Base-by-base conservation (phyloP, 2,113 vertebrate species). In the Vombatus ursinus region DNA sequence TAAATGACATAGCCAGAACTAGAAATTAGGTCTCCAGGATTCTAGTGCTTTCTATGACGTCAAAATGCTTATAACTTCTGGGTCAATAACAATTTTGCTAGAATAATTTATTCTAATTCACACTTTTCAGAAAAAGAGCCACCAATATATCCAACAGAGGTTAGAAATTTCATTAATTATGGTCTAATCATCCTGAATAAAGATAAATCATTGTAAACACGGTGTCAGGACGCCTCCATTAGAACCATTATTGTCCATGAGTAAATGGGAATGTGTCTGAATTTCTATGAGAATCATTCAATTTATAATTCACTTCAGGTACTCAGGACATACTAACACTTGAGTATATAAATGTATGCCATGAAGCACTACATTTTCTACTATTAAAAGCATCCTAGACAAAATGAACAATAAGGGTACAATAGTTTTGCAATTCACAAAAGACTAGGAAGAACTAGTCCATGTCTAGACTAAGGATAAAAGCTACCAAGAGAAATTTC, bases 1-100 rank as follows among this genome's bases (percentile, higher is more conserved):
- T 84, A 44, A 96, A 50, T 47, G 96, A 91, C n/a, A 84, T 84
- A 84, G 68, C n/a, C n/a, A 84, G 91, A 96, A 97, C 92, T 0
- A 93, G 53, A 96, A 96, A 31, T 1, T 50, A 37, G 50, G 48
- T 28, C 91, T 3, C 31, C 90, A 84, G 77, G 92, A 68, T 47
- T 26, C 25, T 51, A 95, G 12, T 6, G 49, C 68, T 84, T 84
- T 84, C 68, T 9, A 44, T n/a, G 44, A 84, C 19, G 7, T 84
- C 68, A 84, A 84, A 44, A 84, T 44, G n/a, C 68, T 84, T 84
- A 44, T 84, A 44, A 44, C 16, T 44, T 84, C 19, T 23, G 68
- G 6, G n/a, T 84, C 68, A 84, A 84, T 84, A 44, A 84, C 6
- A 44, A 84, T 84, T 84, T 84, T 84, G 8, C 68, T 23, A 6